Evolutionary conservation across 2,888 invertebrate species (phyloP).

Genomic region (Drosophila lacicola): DNA sequence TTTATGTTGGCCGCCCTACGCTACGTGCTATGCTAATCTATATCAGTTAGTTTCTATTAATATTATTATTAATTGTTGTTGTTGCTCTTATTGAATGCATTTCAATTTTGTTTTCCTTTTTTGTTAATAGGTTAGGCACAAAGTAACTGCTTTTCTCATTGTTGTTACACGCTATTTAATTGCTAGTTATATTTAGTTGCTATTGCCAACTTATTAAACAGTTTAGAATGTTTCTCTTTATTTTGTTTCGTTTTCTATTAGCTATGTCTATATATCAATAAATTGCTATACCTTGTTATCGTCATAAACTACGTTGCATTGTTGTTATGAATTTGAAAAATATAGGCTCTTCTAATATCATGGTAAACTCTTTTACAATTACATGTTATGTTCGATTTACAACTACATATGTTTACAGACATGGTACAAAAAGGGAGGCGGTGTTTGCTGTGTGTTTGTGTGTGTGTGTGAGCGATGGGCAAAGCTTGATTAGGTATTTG

Average conservation of each 20-base stretch:
- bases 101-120: constrained; percentile 36
- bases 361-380: constrained; percentile 59
- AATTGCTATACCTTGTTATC: constrained; percentile 53
- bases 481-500: constrained; percentile 32
- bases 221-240: constrained; percentile 39
- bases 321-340: constrained; percentile 46
- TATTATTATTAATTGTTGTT: constrained; percentile 58
- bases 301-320: constrained; percentile 40
- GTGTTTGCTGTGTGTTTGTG: constrained; percentile 3
- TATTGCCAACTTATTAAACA: constrained; percentile 63
- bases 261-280: constrained; percentile 48
- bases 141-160: constrained; percentile 74
- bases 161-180: constrained; percentile 67
- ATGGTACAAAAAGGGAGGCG: constrained; percentile 35
- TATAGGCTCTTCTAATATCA: constrained; percentile 57
- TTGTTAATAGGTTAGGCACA: constrained; percentile 83
- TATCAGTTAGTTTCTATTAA: constrained; percentile 54
- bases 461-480: constrained; percentile 15
- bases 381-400: constrained; percentile 46
- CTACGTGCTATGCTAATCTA: constrained; percentile 64
- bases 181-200: constrained; percentile 68
- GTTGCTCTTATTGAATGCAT: constrained; percentile 59
- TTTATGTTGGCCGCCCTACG: constrained; percentile 51
- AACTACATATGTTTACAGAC: constrained; percentile 44
- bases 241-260: constrained; percentile 29